Base-by-base conservation (phyloP, 2,888 invertebrate genomes). In the Operophtera brumata region DNA sequence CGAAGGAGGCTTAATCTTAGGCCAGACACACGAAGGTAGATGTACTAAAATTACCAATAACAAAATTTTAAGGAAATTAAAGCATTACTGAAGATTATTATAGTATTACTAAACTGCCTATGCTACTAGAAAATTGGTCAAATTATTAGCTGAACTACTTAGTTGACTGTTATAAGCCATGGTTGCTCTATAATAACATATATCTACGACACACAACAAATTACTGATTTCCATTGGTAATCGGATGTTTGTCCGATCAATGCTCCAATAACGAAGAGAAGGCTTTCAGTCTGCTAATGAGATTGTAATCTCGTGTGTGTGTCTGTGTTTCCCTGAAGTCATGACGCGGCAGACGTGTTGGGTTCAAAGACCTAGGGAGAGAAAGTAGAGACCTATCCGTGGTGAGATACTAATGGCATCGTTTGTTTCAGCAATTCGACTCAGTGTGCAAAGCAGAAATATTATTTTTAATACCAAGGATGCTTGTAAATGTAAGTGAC, bases 401-500 rank as follows among this genome's bases (percentile, higher is more conserved):
- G 20, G 20, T 20, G 20, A 20, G 20, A 20, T 20, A 20, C 20
- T 20, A 20, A 20, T 2, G 20, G 4, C 4, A 13, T 32, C 32
- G 65, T 74, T 81, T 86, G 82, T 90, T 93, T 46, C 92, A 95
- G 95, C 93, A 94, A 92, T 95, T 95, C 80, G 95, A 95, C 85
- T 92, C 93, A 44, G 91, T 94, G 77, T 95, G 94, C 80, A 94
- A 94, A 91, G 94, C 94, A 42, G 95, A 95, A 89, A 93, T 94
- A 80, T 92, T 93, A 57, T 95, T 95, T 85, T 93, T 94, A 90
- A 91, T 94, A 77, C 92, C 93, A 64, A 91, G 95, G 81, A 92
- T 94, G 71, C 79, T 94, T 62, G 86, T 95, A 66, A 95, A 94
- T 82, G 95, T 95, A 90, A 94, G 94, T 94, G 12, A 5, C 6